Conservation (phyloP, 2,797 vertebrate species). For the Adelosebastes latens region DNA sequence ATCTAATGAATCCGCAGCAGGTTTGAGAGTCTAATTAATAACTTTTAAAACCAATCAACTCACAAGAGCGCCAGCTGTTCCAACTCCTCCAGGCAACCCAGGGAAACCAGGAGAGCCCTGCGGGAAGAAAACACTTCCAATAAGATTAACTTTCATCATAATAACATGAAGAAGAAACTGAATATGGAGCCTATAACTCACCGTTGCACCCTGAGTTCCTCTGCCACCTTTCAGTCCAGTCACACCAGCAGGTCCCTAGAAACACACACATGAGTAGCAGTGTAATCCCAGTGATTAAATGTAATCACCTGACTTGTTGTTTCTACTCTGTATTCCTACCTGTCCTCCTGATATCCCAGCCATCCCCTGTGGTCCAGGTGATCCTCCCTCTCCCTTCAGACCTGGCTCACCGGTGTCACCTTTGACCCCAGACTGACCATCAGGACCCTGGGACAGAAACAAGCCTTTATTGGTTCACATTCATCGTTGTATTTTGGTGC, state of each 20-base stretch:
- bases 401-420: slow-evolving; percentile 93
- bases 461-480: not conserved
- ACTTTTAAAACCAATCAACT: slow-evolving; percentile 70
- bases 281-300: not conserved
- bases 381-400: slow-evolving; percentile 90
- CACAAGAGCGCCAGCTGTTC: slow-evolving; percentile 88
- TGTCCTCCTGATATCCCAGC: slow-evolving; percentile 90
- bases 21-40: not conserved
- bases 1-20: not conserved
- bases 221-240: slow-evolving; percentile 94
- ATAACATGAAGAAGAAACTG: not conserved
- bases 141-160: not conserved
- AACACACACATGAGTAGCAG: not conserved
- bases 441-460: slow-evolving; percentile 83
- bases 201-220: slow-evolving; percentile 93
- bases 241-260: slow-evolving; percentile 91
- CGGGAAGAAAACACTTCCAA: not conserved
- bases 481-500: not conserved
- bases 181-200: slow-evolving; percentile 76
- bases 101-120: slow-evolving; percentile 97
- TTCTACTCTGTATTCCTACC: slow-evolving; percentile 65
- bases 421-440: slow-evolving; percentile 94
- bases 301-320: too few species aligned
- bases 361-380: slow-evolving; percentile 91
- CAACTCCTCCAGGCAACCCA: slow-evolving; percentile 93